phyloP scores from a whole-genome alignment of 2,113 vertebrate species.

The Fregetta grallaria region DNA sequence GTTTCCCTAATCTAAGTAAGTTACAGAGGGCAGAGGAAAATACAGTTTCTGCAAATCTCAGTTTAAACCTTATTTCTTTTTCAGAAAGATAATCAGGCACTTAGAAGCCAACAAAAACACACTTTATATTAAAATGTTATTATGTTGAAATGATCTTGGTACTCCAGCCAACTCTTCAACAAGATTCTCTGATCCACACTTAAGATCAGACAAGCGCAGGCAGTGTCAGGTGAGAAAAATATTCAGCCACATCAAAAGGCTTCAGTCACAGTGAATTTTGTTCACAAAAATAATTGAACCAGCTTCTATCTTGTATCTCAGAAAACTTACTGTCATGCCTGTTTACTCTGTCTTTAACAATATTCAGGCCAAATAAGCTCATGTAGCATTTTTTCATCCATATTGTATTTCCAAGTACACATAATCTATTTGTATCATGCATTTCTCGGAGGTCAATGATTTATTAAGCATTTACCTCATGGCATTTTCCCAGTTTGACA shows the following conservation, averaged over 20 bases:
- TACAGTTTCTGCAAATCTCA: background rate
- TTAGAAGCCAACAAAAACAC: background rate
- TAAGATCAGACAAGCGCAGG: background rate
- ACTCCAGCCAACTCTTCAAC: background rate
- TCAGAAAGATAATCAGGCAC: background rate
- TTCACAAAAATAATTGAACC: background rate
- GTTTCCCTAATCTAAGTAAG: background rate
- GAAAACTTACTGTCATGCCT: background rate
- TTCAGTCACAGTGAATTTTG: background rate
- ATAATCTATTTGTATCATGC: background rate
- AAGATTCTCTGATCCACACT: background rate
- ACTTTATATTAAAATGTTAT: background rate
- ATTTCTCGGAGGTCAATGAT: background rate
- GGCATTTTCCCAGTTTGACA: background rate
- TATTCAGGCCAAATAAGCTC: background rate
- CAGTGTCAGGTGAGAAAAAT: background rate
- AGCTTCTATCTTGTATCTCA: background rate
- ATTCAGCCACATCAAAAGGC: background rate
- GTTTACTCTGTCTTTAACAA: background rate
- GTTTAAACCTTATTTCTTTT: background rate
- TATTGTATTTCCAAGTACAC: background rate
- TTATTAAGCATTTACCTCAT: background rate
- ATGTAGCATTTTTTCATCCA: background rate
- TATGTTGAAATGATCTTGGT: background rate
- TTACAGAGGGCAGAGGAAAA: background rate